These are phyloP conservation scores for Noctua janthina DNA, from an alignment of 2,888 invertebrate species.

Conservation along the genomic window DNA sequence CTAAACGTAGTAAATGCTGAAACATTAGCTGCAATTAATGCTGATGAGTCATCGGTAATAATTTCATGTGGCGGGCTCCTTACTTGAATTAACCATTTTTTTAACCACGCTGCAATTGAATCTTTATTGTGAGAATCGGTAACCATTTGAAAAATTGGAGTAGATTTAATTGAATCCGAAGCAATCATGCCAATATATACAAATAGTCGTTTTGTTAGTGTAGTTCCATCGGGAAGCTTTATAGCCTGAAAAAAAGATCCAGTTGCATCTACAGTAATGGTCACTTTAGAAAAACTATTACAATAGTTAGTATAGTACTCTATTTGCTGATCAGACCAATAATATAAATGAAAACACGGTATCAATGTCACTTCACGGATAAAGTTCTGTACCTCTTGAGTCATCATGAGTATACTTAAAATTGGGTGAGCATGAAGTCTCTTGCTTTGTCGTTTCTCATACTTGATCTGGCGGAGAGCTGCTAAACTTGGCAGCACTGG, in stretches of 20 bases:
- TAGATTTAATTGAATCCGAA: conserved; percentile 51
- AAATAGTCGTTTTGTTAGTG: conserved; percentile 54
- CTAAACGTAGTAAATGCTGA: conserved; percentile 35
- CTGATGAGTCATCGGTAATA: conserved; percentile 40
- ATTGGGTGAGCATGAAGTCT: conserved; percentile 54
- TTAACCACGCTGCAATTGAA: conserved; percentile 54
- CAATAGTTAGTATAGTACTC: conserved; percentile 53
- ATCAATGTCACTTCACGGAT: conserved; percentile 56
- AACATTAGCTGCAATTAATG: conserved; percentile 50
- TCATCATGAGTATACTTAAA: conserved; percentile 56
- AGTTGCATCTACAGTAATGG: conserved; percentile 58
- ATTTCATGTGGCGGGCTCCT: conserved; percentile 56
- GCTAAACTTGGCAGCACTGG: conserved; percentile 55
- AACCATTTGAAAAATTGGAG: conserved; percentile 57
- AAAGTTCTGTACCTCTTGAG: conserved; percentile 48
- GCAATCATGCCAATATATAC: conserved; percentile 51
- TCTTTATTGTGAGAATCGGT: conserved; percentile 55
- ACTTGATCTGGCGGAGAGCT: conserved; percentile 54
- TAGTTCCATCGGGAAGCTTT: conserved; percentile 45
- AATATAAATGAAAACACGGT: conserved; percentile 58
- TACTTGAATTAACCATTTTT: conserved; percentile 54
- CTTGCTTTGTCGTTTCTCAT: conserved; percentile 52
- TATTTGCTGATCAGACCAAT: conserved; percentile 58
- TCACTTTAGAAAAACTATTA: conserved; percentile 52
- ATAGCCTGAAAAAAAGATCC: conserved; percentile 55